Conservation (phyloP, 2,888 invertebrate genomes). For the Ptychoptera albimana region DNA sequence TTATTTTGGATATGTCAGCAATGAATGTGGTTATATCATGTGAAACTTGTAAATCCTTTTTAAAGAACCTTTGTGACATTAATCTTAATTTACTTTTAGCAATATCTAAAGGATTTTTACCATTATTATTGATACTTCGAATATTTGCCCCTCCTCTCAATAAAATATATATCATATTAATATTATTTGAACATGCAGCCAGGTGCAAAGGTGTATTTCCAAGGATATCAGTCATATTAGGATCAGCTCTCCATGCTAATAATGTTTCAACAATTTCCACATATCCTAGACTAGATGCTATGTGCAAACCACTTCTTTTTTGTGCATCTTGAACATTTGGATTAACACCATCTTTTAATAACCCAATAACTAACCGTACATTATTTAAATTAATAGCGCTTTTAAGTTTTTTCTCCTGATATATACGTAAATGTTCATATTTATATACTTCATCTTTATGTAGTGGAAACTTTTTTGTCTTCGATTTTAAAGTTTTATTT, state of each 20-base stretch:
- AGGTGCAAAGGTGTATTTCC: constrained; percentile 84
- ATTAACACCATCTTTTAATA: constrained; percentile 31
- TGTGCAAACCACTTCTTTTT: constrained; percentile 67
- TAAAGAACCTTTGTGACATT: constrained; percentile 16
- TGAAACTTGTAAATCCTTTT: too few relatives aligned
- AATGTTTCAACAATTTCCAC: constrained; percentile 60
- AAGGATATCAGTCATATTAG: constrained; percentile 66
- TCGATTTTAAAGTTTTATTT: too few relatives aligned
- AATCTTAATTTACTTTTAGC: constrained; percentile 69
- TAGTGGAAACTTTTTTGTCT: too few relatives aligned
- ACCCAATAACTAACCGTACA: too few relatives aligned
- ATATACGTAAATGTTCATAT: too few relatives aligned
- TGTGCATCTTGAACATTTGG: constrained; percentile 65
- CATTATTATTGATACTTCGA: constrained; percentile 54
- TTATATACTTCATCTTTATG: too few relatives aligned
- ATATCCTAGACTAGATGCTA: constrained; percentile 77
- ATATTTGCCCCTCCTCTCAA: constrained; percentile 74
- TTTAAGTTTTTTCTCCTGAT: too few relatives aligned
- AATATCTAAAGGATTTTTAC: constrained; percentile 68
- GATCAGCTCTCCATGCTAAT: constrained; percentile 67
- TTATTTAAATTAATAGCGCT: too few relatives aligned
- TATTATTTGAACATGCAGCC: constrained; percentile 45
- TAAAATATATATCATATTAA: constrained; percentile 43
- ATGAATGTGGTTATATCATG: too few relatives aligned
- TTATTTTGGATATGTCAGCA: too few relatives aligned